Evolutionary conservation across 2,888 invertebrate species (phyloP).

Genomic region (Actias luna): DNA sequence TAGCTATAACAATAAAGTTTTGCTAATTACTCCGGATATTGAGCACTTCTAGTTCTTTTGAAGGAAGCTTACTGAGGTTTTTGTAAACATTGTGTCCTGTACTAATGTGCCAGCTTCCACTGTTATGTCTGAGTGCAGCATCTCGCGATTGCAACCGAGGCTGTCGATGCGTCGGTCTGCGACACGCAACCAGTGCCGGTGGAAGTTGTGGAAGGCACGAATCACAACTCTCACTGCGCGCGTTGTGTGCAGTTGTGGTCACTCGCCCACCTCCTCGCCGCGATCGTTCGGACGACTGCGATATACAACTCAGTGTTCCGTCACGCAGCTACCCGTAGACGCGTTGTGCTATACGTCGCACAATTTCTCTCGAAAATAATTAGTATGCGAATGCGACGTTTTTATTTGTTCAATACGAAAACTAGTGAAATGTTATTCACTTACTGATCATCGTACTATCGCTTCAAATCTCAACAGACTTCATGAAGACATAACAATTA

Average conservation of each 20-base stretch:
- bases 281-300: conserved; percentile 43
- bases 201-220: neutral
- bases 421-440: conserved; percentile 74
- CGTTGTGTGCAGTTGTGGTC: conserved; percentile 73
- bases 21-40: no score
- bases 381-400: conserved; percentile 76
- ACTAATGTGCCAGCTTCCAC: conserved; percentile 22
- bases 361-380: conserved; percentile 68
- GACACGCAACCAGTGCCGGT: conserved; percentile 40
- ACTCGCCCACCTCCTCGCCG: conserved; percentile 58
- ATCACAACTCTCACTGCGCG: conserved; percentile 78
- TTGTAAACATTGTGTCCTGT: neutral
- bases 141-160: conserved; percentile 58
- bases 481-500: conserved; percentile 66
- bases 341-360: conserved; percentile 61
- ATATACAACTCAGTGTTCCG: conserved; percentile 61
- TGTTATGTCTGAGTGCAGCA: conserved; percentile 49
- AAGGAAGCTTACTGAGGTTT: neutral
- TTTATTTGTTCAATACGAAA: conserved; percentile 64
- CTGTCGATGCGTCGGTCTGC: conserved; percentile 37
- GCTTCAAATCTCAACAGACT: conserved; percentile 58
- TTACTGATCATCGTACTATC: conserved; percentile 53
- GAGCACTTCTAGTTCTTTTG: neutral
- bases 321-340: conserved; percentile 60
- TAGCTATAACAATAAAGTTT: no score